phyloP scores from a whole-genome alignment of 2,888 invertebrate species.

The Masnerella sp. region DNA sequence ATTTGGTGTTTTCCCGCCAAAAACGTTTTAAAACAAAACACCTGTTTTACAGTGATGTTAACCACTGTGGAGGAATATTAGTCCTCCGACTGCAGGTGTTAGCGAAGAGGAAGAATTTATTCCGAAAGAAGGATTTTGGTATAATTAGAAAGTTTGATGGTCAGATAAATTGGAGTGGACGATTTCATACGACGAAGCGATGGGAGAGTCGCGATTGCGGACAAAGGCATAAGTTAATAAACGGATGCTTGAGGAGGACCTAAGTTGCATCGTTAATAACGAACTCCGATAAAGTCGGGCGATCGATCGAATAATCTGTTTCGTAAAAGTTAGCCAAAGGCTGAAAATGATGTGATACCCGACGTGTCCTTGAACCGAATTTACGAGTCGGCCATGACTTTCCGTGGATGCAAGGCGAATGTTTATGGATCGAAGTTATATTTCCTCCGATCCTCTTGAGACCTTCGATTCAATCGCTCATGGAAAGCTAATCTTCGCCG shows the following conservation, averaged over 20 bases:
- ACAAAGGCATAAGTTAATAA: conserved; percentile 16
- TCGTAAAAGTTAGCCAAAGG: conserved; percentile 51
- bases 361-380: conserved; percentile 56
- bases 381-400: conserved; percentile 59
- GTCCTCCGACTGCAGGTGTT: too few relatives aligned
- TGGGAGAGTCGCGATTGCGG: neutral
- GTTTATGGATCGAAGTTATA: conserved; percentile 56
- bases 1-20: too few relatives aligned
- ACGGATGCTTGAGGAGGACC: conserved; percentile 20
- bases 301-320: conserved; percentile 51
- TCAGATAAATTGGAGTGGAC: neutral
- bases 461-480: conserved; percentile 57
- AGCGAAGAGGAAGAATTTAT: too few relatives aligned
- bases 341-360: conserved; percentile 51
- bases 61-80: too few relatives aligned
- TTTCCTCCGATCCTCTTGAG: conserved; percentile 58
- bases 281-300: conserved; percentile 17
- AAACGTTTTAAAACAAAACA: too few relatives aligned
- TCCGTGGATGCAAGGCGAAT: conserved; percentile 52
- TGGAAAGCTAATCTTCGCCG: conserved; percentile 43
- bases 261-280: conserved; percentile 37
- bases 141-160: conserved; percentile 2
- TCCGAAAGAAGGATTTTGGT: too few relatives aligned
- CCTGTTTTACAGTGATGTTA: too few relatives aligned
- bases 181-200: neutral